Percentiles rank a stretch among this genome's conserved stretches.
These are phyloP conservation scores for Napeogenes sylphis DNA, from an alignment of 2,888 invertebrate genomes.

Conservation along the genomic window DNA sequence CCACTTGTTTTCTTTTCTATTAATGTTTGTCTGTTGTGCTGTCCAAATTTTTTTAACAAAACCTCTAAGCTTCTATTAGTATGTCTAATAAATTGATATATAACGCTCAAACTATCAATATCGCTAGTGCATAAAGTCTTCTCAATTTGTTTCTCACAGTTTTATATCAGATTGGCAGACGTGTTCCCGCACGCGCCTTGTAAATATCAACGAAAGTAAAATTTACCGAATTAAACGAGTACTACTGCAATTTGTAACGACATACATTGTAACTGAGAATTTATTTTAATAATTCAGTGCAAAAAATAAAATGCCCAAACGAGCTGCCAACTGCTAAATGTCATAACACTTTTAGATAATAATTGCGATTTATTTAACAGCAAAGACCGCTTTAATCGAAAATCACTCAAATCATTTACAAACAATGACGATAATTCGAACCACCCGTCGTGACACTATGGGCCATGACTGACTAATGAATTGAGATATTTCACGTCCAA, in stretches of 20 bases:
- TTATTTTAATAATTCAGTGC: no score
- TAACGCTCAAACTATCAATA: neutral
- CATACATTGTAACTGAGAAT: no score
- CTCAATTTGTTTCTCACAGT: neutral
- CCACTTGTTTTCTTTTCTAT: no score
- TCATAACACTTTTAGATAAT: neutral
- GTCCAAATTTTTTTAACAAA: no score
- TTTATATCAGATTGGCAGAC: neutral
- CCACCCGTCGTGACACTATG: constrained; percentile 9
- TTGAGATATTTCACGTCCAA: constrained; percentile 52
- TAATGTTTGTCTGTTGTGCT: no score
- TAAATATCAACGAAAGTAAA: constrained; percentile 17
- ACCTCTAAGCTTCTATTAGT: no score
- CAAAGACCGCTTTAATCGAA: neutral
- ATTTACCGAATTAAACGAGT: constrained; percentile 6
- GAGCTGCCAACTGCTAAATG: no score
- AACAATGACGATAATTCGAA: constrained; percentile 18
- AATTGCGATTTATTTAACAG: neutral
- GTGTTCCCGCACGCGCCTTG: constrained; percentile 4
- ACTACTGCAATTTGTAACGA: neutral
- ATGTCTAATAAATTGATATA: no score
- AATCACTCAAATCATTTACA: constrained; percentile 12
- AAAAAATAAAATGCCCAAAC: no score
- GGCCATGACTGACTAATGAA: constrained; percentile 43
- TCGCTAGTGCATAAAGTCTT: neutral